Evolutionary conservation across 2,888 invertebrate genomes (phyloP).

Genomic region (Agonopterix alstromeriana): DNA sequence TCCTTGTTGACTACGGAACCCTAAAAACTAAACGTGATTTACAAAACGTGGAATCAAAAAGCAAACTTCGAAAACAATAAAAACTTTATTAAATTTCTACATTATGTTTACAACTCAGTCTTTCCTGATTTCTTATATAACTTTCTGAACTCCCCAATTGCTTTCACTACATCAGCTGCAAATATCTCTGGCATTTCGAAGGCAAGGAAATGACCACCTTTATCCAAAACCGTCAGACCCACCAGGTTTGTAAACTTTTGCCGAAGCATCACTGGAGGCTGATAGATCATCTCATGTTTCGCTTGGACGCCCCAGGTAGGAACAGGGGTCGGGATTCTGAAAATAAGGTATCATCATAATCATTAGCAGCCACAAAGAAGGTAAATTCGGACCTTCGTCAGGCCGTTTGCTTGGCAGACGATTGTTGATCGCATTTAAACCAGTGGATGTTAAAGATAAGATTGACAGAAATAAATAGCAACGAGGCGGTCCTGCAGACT

Average conservation of each 20-base stretch:
- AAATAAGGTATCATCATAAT: slow-evolving; percentile 14
- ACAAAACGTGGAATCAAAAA: too few species aligned
- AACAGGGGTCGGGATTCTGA: slow-evolving; percentile 79
- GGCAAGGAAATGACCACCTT: slow-evolving; percentile 92
- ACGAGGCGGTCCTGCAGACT: too few species aligned
- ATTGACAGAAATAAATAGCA: too few species aligned
- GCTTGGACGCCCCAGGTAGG: slow-evolving; percentile 83
- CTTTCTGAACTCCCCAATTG: slow-evolving; percentile 39
- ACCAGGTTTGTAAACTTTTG: slow-evolving; percentile 80
- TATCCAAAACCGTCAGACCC: slow-evolving; percentile 74
- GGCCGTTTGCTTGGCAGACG: too few species aligned
- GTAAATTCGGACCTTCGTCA: too few species aligned
- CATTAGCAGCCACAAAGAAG: background rate
- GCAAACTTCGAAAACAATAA: too few species aligned
- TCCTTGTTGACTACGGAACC: too few species aligned
- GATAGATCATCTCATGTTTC: slow-evolving; percentile 80
- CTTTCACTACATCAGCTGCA: slow-evolving; percentile 79
- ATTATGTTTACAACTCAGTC: slow-evolving; percentile 57
- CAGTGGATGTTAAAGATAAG: too few species aligned
- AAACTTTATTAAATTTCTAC: too few species aligned
- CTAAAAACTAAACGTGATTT: too few species aligned
- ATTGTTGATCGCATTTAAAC: too few species aligned
- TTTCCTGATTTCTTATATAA: slow-evolving; percentile 21
- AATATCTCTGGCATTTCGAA: slow-evolving; percentile 84
- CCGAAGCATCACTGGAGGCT: slow-evolving; percentile 75